These are phyloP conservation scores for Scaptomyza pallida DNA, from an alignment of 1,140 invertebrate genomes.

Conservation along the genomic window DNA sequence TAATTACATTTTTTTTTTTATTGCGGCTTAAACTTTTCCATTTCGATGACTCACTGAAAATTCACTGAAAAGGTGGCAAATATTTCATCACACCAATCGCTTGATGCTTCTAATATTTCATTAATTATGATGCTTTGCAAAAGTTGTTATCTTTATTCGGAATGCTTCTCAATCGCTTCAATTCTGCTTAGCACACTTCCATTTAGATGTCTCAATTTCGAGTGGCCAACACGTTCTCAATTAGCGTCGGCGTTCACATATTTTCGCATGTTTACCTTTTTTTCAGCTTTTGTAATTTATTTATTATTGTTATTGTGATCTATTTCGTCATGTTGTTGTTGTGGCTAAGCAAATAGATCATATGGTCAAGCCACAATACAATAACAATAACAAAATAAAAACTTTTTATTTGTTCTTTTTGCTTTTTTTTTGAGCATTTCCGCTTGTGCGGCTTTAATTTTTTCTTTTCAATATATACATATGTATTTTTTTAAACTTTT, in stretches of 20 bases:
- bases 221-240: conserved; percentile 24
- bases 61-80: too few relatives aligned
- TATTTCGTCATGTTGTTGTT: conserved; percentile 16
- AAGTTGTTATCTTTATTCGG: conserved; percentile 2
- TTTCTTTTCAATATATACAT: conserved; percentile 28
- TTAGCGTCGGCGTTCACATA: conserved; percentile 19
- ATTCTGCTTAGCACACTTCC: conserved; percentile 7
- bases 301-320: conserved; percentile 13
- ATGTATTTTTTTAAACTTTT: conserved; percentile 31
- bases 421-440: conserved; percentile 40
- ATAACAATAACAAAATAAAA: conserved; percentile 34
- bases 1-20: background rate
- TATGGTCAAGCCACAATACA: conserved; percentile 28
- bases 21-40: background rate
- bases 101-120: background rate
- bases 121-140: conserved; percentile 8
- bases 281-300: conserved; percentile 18
- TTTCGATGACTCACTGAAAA: background rate
- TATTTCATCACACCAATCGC: background rate
- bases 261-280: conserved; percentile 25
- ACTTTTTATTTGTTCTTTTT: conserved; percentile 18
- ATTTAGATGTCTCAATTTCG: conserved; percentile 5
- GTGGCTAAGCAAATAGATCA: conserved; percentile 40
- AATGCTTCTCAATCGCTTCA: conserved; percentile 5
- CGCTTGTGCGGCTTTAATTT: conserved; percentile 26